Evolutionary conservation across 1,140 invertebrate species (phyloP), one percentile per base, ranked within the genome.

Genomic region (Ridgeia piscesae): DNA sequence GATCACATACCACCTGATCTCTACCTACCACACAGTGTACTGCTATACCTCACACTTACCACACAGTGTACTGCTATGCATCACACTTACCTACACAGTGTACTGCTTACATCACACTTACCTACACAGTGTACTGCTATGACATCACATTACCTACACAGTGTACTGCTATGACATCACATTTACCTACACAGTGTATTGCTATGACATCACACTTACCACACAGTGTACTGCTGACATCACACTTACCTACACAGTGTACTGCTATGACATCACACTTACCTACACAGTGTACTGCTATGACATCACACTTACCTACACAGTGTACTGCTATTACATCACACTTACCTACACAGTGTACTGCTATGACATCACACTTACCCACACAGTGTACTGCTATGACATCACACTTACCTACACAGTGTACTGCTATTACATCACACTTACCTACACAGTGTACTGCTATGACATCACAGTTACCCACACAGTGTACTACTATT

Each of bases 41-140:
- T 35, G 94, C 93, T 21, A 95, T 96, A 9, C 95, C 93, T 96
- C 95, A 0, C 95, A 42, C 42, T 42, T 42, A 4, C 42, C 42
- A 42, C 42, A 42, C 42, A 42, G 42, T 42, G 42, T 42, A 42
- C 42, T 42, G 42, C 4, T 11, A 42, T 42, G 42, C 91, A 91
- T 34, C 6, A 91, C 31, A 89, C 91, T 92, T 92, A 96, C 95
- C 95, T 42, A 94, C 94, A 94, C 95, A 96, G 91, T 96, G 95
- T 17, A 95, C 93, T 35, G 95, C 93, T 35, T n/a, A 11, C 91
- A 91, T 34, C 6, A 91, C 31, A 89, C 91, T 92, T 92, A 96
- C 95, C 95, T 42, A 94, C 94, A 94, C 95, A 96, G 91, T 96
- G 95, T 17, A 95, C 93, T 35, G 95, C 93, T 35, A 95, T 94